Percentiles rank a stretch among this genome's conserved stretches.
phyloP scores from a whole-genome alignment of 2,113 vertebrate genomes.

The Embiotoca jacksoni region DNA sequence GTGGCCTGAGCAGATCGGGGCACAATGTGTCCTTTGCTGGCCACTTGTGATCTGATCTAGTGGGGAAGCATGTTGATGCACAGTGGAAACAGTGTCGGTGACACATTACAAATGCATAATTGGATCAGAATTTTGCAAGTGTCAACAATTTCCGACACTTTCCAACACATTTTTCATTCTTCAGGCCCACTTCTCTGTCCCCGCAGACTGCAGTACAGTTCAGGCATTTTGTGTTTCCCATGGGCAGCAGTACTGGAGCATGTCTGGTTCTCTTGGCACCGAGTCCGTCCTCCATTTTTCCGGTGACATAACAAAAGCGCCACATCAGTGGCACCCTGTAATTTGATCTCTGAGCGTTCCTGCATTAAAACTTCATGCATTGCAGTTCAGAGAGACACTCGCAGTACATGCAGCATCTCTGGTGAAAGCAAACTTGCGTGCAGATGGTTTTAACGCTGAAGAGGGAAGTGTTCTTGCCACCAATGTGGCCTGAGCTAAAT shows the following conservation, averaged over 20 bases:
- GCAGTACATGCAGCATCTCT: background rate
- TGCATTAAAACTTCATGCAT: constrained; percentile 31
- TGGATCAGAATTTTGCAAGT: constrained; percentile 11
- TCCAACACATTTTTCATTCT: background rate
- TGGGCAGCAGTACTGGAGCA: constrained; percentile 29
- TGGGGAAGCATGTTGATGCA: too few relatives aligned
- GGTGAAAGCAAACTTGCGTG: background rate
- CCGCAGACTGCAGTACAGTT: constrained; percentile 18
- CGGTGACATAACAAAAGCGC: constrained; percentile 57
- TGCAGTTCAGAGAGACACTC: constrained; percentile 21
- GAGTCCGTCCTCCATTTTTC: background rate
- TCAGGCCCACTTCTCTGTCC: background rate
- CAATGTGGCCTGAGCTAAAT: constrained; percentile 36
- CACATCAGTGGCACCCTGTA: constrained; percentile 10
- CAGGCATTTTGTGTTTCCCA: constrained; percentile 14
- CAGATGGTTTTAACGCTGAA: constrained; percentile 2
- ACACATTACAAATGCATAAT: background rate
- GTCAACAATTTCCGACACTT: background rate
- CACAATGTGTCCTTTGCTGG: too few relatives aligned
- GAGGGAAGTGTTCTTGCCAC: background rate
- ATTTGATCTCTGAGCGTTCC: constrained; percentile 27
- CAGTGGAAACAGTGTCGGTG: background rate
- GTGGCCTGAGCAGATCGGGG: too few relatives aligned
- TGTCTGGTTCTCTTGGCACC: constrained; percentile 31
- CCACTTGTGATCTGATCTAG: too few relatives aligned